Evolutionary conservation across 2,113 vertebrate species (phyloP).

Genomic region (Oreochromis niloticus): DNA sequence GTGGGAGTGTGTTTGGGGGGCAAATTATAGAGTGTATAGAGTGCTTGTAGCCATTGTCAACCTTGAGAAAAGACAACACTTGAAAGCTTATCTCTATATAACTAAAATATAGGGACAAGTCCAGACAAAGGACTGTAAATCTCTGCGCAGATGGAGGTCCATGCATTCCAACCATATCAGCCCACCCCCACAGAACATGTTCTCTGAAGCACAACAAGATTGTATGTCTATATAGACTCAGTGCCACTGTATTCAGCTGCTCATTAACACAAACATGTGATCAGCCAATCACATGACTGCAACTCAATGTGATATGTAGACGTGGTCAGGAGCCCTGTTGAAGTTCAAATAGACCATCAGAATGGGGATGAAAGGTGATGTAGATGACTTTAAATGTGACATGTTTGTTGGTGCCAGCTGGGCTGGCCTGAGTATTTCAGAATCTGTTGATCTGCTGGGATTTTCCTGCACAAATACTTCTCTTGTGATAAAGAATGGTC

Average conservation of each 20-base stretch:
- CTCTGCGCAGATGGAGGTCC: not conserved
- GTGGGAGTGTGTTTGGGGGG: not conserved
- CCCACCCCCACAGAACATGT: not conserved
- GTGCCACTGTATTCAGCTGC: not conserved
- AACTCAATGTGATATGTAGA: not conserved
- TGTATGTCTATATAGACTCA: not conserved
- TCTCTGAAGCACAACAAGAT: not conserved
- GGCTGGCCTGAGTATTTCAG: not conserved
- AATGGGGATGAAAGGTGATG: not conserved
- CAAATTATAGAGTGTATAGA: not conserved
- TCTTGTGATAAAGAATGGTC: not conserved
- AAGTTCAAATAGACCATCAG: not conserved
- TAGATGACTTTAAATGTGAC: not conserved
- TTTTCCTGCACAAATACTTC: not conserved
- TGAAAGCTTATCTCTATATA: not conserved
- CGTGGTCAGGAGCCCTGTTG: not conserved
- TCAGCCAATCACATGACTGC: not conserved
- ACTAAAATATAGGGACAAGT: not conserved
- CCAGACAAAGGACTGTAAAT: not conserved
- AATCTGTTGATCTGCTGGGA: not conserved
- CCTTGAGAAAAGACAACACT: not conserved
- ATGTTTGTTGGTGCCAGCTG: not conserved
- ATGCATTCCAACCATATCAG: conserved; percentile 5
- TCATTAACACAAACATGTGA: not conserved
- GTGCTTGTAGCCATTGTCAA: not conserved